Conservation (phyloP, 1,140 invertebrate species). For the Chlorops oryzae region DNA sequence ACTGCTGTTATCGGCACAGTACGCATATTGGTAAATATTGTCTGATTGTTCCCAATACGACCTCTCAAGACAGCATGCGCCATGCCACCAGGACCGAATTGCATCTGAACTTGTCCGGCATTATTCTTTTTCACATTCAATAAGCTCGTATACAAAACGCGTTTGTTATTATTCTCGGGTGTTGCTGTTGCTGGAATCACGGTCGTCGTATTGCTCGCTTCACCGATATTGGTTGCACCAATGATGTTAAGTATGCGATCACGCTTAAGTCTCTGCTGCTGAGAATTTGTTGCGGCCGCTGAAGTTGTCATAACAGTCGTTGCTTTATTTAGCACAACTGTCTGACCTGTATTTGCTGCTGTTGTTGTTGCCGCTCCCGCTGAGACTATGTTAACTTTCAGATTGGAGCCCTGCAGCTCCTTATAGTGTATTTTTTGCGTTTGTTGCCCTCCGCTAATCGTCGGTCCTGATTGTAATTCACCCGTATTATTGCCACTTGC, state of each 20-base stretch:
- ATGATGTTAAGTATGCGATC: conserved; percentile 24
- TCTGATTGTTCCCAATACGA: conserved; percentile 35
- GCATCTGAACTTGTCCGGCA: conserved; percentile 43
- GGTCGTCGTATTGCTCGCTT: neutral
- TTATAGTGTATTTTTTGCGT: conserved; percentile 35
- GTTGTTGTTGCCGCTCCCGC: conserved; percentile 14
- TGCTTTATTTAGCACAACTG: conserved; percentile 35
- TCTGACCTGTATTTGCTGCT: conserved; percentile 23
- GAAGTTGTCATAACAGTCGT: conserved; percentile 16
- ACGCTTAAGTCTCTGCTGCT: conserved; percentile 32
- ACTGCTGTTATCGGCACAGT: conserved; percentile 29
- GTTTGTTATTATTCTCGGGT: conserved; percentile 25
- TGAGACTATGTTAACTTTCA: conserved; percentile 43
- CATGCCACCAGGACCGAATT: conserved; percentile 31
- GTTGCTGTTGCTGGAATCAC: neutral
- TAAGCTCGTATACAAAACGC: conserved; percentile 41
- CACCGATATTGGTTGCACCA: conserved; percentile 10
- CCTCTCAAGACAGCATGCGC: conserved; percentile 33
- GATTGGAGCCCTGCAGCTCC: conserved; percentile 37
- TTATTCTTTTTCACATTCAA: conserved; percentile 45
- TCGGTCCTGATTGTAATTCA: conserved; percentile 7
- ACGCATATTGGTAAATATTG: conserved; percentile 35
- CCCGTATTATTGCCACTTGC: conserved; percentile 27
- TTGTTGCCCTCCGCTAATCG: conserved; percentile 7
- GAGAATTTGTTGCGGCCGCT: conserved; percentile 26